Conservation (phyloP, 92 coral and sea anemone genomes). For the Desmophyllum pertusum region DNA sequence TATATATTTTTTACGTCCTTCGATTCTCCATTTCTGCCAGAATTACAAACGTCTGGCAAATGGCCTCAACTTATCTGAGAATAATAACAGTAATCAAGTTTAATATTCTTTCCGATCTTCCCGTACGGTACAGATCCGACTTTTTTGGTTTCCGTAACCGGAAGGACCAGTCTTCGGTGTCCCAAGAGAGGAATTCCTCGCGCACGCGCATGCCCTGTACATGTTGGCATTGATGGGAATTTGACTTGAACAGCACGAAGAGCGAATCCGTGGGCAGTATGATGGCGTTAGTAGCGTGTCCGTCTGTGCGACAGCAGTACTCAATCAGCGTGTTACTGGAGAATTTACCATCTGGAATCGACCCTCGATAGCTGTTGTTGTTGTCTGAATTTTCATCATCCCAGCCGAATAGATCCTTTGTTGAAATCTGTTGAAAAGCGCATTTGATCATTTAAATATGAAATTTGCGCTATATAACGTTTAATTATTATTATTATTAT, state of each 20-base stretch:
- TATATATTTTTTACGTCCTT: no score
- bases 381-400: constrained; percentile 50
- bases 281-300: constrained; percentile 26
- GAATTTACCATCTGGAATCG: constrained; percentile 44
- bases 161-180: constrained; percentile 6
- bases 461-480: no score
- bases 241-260: constrained; percentile 42
- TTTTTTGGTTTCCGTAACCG: neutral
- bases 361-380: constrained; percentile 23
- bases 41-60: no score
- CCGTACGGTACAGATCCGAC: neutral
- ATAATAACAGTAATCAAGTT: constrained; percentile 19
- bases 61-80: no score
- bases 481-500: no score
- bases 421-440: constrained; percentile 24
- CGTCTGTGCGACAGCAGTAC: constrained; percentile 56
- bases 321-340: constrained; percentile 24
- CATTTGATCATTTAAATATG: no score
- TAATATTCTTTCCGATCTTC: constrained; percentile 3
- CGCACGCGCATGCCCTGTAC: constrained; percentile 34
- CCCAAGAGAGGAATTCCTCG: constrained; percentile 24
- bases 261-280: constrained; percentile 38
- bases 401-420: constrained; percentile 42
- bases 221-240: constrained; percentile 35
- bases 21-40: no score